Conservation (phyloP, 2,113 vertebrate genomes). For the Semnopithecus entellus region DNA sequence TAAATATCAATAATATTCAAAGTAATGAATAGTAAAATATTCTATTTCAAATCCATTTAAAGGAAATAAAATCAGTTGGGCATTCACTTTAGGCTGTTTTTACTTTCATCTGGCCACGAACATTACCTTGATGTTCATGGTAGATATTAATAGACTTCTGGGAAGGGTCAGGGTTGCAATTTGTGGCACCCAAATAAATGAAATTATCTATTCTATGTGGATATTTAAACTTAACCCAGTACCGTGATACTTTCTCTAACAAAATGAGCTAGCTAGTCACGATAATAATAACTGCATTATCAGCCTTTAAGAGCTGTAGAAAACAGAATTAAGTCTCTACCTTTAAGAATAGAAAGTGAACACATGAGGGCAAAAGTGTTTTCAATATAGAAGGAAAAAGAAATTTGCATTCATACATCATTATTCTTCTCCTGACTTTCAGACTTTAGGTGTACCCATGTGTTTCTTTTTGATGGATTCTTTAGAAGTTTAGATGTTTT, state of each 20-base stretch:
- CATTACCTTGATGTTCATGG: not conserved
- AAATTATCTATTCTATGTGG: not conserved
- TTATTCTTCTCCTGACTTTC: conserved; percentile 14
- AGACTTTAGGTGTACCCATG: not conserved
- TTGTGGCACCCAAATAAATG: not conserved
- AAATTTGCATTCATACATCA: not conserved
- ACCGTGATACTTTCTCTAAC: not conserved
- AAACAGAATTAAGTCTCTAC: not conserved
- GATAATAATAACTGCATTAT: not conserved
- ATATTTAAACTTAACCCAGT: not conserved
- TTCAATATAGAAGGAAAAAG: not conserved
- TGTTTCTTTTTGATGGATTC: not conserved
- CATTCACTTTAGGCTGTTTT: not conserved
- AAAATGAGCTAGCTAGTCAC: not conserved
- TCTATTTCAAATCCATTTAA: not conserved
- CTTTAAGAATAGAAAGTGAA: not conserved
- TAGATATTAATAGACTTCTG: not conserved
- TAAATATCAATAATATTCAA: not conserved
- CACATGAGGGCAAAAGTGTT: not conserved
- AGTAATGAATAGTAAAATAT: not conserved
- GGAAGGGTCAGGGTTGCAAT: not conserved
- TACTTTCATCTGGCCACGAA: not conserved
- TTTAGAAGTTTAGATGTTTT: conserved; percentile 4
- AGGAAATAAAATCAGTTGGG: not conserved
- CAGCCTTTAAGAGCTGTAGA: not conserved